These are phyloP conservation scores for Patella vulgata DNA, from an alignment of 1,140 invertebrate species.

Conservation along the genomic window DNA sequence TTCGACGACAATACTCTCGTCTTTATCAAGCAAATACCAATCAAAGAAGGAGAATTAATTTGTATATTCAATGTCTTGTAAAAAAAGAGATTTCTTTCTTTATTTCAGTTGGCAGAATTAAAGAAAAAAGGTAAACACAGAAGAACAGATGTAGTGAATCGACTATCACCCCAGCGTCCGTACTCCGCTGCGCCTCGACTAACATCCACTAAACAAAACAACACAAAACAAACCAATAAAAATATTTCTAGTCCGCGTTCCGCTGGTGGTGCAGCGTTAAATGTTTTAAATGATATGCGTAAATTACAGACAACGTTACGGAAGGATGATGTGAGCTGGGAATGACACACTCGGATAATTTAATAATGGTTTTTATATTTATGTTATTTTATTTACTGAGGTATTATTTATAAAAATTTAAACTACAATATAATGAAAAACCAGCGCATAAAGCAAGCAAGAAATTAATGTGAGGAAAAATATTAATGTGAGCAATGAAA, in stretches of 20 bases:
- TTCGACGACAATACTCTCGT: too few species aligned
- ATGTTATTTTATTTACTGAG: too few species aligned
- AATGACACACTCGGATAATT: too few species aligned
- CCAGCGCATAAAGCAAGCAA: too few species aligned
- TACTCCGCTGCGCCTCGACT: conserved; percentile 28
- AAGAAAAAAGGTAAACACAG: conserved; percentile 7
- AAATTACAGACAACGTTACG: conserved; percentile 62
- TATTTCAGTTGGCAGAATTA: conserved; percentile 14
- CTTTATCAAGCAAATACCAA: too few species aligned
- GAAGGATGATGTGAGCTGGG: conserved; percentile 63
- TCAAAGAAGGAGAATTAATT: too few species aligned
- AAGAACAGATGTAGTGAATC: background rate
- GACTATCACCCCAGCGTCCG: conserved; percentile 23
- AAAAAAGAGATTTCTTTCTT: background rate
- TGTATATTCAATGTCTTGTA: background rate
- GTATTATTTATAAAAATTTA: too few species aligned
- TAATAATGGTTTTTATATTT: too few species aligned
- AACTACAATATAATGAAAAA: too few species aligned
- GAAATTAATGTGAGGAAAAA: too few species aligned
- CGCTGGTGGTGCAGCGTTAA: conserved; percentile 40
- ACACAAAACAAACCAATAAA: background rate
- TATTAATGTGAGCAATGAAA: too few species aligned
- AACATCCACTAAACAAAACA: background rate
- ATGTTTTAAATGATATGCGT: conserved; percentile 62
- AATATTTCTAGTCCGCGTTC: conserved; percentile 17